These are phyloP conservation scores for Rhimphoctona megacephalus DNA, from an alignment of 2,888 invertebrate species.

Conservation along the genomic window DNA sequence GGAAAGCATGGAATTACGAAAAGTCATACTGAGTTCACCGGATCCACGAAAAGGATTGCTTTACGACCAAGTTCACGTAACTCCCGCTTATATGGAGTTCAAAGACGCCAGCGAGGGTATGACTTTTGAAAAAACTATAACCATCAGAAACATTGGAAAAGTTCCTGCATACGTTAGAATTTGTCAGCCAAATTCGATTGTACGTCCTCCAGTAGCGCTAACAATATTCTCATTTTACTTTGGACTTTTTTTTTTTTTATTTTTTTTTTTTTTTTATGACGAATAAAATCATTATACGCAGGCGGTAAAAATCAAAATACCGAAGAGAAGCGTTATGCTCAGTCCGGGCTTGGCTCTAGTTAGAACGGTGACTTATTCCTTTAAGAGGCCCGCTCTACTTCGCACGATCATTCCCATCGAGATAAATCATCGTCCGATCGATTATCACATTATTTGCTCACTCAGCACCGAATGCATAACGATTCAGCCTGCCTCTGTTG, in stretches of 20 bases:
- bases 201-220: conserved; percentile 74
- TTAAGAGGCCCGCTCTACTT: conserved; percentile 76
- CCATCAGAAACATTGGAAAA: conserved; percentile 82
- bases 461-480: conserved; percentile 76
- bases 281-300: neutral
- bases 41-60: conserved; percentile 44
- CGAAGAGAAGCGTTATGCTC: conserved; percentile 73
- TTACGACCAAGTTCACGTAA: conserved; percentile 79
- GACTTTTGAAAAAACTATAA: conserved; percentile 78
- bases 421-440: conserved; percentile 79
- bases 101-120: conserved; percentile 84
- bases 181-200: conserved; percentile 82
- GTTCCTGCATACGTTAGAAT: conserved; percentile 81
- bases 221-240: neutral
- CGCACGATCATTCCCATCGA: conserved; percentile 81
- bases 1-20: conserved; percentile 50
- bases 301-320: conserved; percentile 82
- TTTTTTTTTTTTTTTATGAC: no score
- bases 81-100: conserved; percentile 83
- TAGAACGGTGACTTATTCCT: conserved; percentile 80
- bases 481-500: conserved; percentile 79
- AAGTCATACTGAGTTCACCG: conserved; percentile 16
- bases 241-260: neutral
- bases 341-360: conserved; percentile 83
- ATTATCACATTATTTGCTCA: conserved; percentile 79